phyloP scores from a whole-genome alignment of 2,888 invertebrate genomes.

The Caenorhabditis sp. region DNA sequence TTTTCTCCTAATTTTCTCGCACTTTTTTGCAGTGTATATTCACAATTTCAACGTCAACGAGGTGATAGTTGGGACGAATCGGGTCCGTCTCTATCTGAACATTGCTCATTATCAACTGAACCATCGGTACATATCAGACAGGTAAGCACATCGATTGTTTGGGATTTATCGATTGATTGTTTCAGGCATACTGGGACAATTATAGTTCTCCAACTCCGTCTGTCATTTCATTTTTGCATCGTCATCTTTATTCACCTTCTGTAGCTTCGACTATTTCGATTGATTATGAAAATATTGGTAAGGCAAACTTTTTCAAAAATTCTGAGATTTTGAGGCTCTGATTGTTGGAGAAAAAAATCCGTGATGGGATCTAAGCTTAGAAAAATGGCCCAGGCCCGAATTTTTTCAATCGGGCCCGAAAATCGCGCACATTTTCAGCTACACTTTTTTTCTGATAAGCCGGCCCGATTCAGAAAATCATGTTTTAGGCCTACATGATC shows the following conservation, averaged over 20 bases:
- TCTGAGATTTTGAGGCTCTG: too few relatives aligned
- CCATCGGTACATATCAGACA: slow-evolving; percentile 64
- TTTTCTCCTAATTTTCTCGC: background rate
- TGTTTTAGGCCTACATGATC: too few relatives aligned
- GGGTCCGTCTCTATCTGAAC: slow-evolving; percentile 63
- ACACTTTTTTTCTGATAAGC: too few relatives aligned
- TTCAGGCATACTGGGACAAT: slow-evolving; percentile 57
- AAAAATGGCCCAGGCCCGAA: too few relatives aligned
- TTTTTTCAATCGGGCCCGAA: too few relatives aligned
- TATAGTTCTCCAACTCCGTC: slow-evolving; percentile 67
- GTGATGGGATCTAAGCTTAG: too few relatives aligned
- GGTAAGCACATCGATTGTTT: too few relatives aligned
- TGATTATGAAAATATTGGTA: slow-evolving; percentile 57
- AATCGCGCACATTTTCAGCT: too few relatives aligned
- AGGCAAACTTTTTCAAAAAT: too few relatives aligned
- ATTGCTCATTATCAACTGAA: slow-evolving; percentile 66
- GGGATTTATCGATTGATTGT: background rate
- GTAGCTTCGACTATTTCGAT: slow-evolving; percentile 42
- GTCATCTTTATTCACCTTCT: slow-evolving; percentile 56
- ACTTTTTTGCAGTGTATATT: slow-evolving; percentile 17
- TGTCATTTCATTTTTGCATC: slow-evolving; percentile 61
- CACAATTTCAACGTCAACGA: slow-evolving; percentile 42
- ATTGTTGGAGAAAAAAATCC: background rate
- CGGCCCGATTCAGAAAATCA: too few relatives aligned
- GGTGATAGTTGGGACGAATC: slow-evolving; percentile 63